Evolutionary conservation across 64 coral and sea anemone species (phyloP).

Genomic region (Dendrophyllia cribrosa): DNA sequence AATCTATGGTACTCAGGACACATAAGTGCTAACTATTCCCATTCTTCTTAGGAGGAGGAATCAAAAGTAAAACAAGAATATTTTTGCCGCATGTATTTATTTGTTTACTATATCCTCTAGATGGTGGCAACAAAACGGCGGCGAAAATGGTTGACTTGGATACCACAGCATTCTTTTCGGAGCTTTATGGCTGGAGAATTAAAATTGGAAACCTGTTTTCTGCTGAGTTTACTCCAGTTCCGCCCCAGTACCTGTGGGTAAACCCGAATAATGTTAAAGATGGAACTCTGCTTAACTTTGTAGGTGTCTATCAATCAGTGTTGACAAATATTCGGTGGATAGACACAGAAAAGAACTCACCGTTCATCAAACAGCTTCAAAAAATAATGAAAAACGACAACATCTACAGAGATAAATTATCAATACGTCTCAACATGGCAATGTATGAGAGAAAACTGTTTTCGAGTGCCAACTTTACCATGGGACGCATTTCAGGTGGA

Average conservation of each 20-base stretch:
- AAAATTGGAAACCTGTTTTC: constrained; percentile 63
- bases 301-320: constrained; percentile 21
- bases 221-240: constrained; percentile 48
- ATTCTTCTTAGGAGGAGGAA: too few species aligned
- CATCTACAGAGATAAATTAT: neutral
- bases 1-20: too few species aligned
- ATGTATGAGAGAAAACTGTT: neutral
- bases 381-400: neutral
- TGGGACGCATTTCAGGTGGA: too few species aligned
- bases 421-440: constrained; percentile 32
- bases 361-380: neutral
- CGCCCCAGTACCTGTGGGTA: constrained; percentile 45
- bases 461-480: too few species aligned
- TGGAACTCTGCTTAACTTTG: neutral
- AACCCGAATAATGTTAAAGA: neutral
- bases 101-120: neutral
- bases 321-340: constrained; percentile 19
- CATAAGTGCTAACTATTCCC: too few species aligned
- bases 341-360: neutral
- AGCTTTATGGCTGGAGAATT: constrained; percentile 77
- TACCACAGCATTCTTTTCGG: neutral
- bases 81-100: neutral
- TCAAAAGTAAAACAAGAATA: too few species aligned
- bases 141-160: constrained; percentile 65
- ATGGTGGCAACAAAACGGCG: constrained; percentile 41